phyloP scores from a whole-genome alignment of 2,113 vertebrate species.

The Chaetodon trifascialis region DNA sequence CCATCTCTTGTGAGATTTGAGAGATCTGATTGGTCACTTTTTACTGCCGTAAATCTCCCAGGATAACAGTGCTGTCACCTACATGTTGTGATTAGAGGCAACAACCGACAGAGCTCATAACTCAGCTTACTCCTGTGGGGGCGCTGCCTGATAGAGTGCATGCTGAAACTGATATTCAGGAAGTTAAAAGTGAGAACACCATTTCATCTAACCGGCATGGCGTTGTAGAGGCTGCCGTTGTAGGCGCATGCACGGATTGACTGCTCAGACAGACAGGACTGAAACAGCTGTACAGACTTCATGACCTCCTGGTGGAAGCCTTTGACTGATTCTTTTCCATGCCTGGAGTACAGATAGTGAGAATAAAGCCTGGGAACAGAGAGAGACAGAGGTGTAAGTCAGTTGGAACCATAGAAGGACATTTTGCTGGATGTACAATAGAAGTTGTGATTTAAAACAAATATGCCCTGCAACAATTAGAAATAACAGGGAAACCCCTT shows the following conservation, averaged over 20 bases:
- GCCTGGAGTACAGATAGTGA: conserved; percentile 94
- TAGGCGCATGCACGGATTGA: conserved; percentile 91
- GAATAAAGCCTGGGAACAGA: conserved; percentile 90
- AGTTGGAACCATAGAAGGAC: background rate
- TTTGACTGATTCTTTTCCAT: conserved; percentile 92
- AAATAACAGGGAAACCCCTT: background rate
- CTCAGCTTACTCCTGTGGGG: too few species aligned
- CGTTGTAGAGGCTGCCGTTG: conserved; percentile 90
- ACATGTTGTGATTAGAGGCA: conserved; percentile 29
- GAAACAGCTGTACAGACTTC: conserved; percentile 91
- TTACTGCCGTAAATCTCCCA: conserved; percentile 36
- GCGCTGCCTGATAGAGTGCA: too few species aligned
- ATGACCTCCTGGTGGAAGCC: conserved; percentile 93
- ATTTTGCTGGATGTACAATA: conserved; percentile 11
- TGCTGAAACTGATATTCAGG: background rate
- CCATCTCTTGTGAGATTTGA: conserved; percentile 17
- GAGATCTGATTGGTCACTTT: background rate
- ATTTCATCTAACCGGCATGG: conserved; percentile 89
- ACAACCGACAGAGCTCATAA: conserved; percentile 31
- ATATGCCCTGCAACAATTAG: background rate
- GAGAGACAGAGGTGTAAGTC: background rate
- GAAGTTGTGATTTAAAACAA: background rate
- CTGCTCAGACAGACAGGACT: conserved; percentile 87
- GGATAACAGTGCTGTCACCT: conserved; percentile 37
- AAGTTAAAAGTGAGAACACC: too few species aligned